Evolutionary conservation across 2,888 invertebrate species (phyloP).

Genomic region (Malachius bipustulatus): DNA sequence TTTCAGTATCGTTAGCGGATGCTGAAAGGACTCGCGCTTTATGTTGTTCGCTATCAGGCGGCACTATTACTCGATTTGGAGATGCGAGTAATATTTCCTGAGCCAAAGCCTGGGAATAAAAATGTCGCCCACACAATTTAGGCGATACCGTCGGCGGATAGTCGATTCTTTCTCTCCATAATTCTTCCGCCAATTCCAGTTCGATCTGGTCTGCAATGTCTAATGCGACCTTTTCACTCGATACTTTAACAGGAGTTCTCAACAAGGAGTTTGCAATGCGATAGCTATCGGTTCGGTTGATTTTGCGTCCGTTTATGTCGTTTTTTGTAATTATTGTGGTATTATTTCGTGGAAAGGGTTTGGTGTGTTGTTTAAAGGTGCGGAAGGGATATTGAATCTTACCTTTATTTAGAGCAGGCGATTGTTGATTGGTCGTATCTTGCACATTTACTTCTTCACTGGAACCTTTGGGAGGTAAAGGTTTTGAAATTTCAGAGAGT

Average conservation of each 20-base stretch:
- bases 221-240: no score
- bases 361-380: slow-evolving; percentile 21
- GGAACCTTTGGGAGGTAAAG: slow-evolving; percentile 41
- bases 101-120: slow-evolving; percentile 33
- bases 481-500: slow-evolving; percentile 40
- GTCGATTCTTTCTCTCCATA: slow-evolving; percentile 56
- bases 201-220: slow-evolving; percentile 34
- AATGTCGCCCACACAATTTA: slow-evolving; percentile 38
- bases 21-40: slow-evolving; percentile 54
- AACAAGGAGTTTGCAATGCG: slow-evolving; percentile 66
- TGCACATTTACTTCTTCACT: slow-evolving; percentile 67
- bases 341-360: slow-evolving; percentile 36
- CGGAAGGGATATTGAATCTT: slow-evolving; percentile 37
- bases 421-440: slow-evolving; percentile 47
- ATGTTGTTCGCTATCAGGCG: slow-evolving; percentile 48
- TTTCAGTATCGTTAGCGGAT: slow-evolving; percentile 56
- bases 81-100: slow-evolving; percentile 39
- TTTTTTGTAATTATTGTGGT: no score
- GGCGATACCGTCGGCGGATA: slow-evolving; percentile 56
- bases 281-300: slow-evolving; percentile 77
- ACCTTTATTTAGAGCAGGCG: slow-evolving; percentile 56
- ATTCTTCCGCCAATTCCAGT: slow-evolving; percentile 48
- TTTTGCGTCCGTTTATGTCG: slow-evolving; percentile 35
- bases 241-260: slow-evolving; percentile 54
- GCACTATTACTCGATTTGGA: slow-evolving; percentile 50